Conservation (phyloP, 2,113 vertebrate genomes). For the Oreochromis aureus region DNA sequence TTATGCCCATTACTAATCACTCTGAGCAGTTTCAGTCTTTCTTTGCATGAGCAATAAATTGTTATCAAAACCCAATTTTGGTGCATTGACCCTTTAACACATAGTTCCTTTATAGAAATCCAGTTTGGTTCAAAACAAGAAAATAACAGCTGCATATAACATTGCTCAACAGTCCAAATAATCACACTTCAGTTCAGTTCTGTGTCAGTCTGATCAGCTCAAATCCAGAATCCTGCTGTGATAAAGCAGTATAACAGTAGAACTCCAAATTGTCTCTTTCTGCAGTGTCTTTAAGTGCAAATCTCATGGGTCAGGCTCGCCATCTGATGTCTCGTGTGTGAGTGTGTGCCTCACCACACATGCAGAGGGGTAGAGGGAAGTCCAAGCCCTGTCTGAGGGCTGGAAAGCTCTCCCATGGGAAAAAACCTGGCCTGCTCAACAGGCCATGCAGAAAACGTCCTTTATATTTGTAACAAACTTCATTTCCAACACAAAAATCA, state of each 20-base stretch:
- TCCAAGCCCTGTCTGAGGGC: neutral
- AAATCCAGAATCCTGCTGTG: neutral
- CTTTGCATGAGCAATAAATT: neutral
- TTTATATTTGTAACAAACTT: neutral
- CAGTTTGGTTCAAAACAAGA: neutral
- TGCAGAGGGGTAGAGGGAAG: neutral
- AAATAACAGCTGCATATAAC: neutral
- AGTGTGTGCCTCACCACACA: neutral
- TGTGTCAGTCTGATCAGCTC: neutral
- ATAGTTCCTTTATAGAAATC: neutral
- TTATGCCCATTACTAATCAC: neutral
- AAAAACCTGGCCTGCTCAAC: neutral
- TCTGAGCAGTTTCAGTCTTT: neutral
- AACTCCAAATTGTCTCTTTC: neutral
- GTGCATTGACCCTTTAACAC: neutral
- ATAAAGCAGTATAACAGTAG: neutral
- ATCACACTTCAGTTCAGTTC: neutral
- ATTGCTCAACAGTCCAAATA: fast-evolving
- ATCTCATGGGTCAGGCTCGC: neutral
- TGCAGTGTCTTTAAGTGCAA: neutral
- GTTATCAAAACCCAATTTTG: neutral
- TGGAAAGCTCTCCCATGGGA: neutral
- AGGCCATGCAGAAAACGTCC: neutral
- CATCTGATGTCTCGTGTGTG: neutral
- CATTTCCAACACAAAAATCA: neutral